Evolutionary conservation across 2,113 vertebrate genomes (phyloP).

Genomic region (Syngnathus floridae): DNA sequence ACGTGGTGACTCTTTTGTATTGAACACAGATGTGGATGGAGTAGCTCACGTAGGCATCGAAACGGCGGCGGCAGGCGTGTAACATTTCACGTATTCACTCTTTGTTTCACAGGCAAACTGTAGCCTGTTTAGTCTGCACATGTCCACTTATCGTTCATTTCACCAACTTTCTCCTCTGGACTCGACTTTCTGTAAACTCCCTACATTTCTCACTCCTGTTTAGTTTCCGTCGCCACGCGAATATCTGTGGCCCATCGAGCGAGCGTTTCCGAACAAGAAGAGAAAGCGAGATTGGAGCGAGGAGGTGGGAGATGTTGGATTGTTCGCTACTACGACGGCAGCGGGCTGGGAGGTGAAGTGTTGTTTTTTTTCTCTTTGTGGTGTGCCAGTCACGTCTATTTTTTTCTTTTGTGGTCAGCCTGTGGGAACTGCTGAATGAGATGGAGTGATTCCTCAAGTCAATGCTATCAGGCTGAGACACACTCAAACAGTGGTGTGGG

Average conservation of each 20-base stretch:
- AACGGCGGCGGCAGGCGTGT: constrained; percentile 24
- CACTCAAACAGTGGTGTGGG: constrained; percentile 70
- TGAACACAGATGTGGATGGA: not conserved
- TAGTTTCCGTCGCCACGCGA: constrained; percentile 48
- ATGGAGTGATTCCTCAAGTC: constrained; percentile 67
- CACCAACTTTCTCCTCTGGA: constrained; percentile 31
- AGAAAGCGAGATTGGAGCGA: not conserved
- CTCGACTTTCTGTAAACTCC: constrained; percentile 48
- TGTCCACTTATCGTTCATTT: constrained; percentile 53
- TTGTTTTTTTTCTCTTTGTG: constrained; percentile 35
- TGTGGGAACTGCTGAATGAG: constrained; percentile 67
- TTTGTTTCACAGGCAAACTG: constrained; percentile 36
- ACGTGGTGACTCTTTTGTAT: constrained; percentile 2
- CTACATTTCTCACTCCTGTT: constrained; percentile 45
- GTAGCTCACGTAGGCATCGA: not conserved
- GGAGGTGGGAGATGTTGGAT: constrained; percentile 35
- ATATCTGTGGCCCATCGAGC: constrained; percentile 55
- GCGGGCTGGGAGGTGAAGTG: constrained; percentile 44
- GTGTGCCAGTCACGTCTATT: constrained; percentile 48
- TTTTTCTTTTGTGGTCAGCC: constrained; percentile 53
- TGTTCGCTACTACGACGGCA: constrained; percentile 52
- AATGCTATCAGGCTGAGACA: constrained; percentile 78
- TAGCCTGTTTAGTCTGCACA: constrained; percentile 58
- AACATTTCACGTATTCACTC: constrained; percentile 51
- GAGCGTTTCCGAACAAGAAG: constrained; percentile 36